Base-by-base conservation (phyloP, 2,113 vertebrate species). In the Paralichthys olivaceus region DNA sequence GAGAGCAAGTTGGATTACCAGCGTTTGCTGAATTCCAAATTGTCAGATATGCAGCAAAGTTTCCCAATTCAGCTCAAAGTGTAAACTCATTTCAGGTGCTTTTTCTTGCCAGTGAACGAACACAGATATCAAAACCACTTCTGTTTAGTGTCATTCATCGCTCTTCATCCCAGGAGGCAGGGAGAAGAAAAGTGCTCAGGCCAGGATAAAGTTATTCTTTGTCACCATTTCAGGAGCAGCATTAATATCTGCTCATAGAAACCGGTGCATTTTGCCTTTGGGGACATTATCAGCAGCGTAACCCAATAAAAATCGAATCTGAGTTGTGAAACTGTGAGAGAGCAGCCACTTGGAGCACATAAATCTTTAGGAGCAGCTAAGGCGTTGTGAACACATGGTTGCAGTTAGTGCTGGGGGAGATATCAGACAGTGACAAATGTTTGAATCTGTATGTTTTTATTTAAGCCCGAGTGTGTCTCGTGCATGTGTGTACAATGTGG, bases 41-140 rank as follows among this genome's bases (percentile, higher is more conserved):
- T 45, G 53, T 69, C 61, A 83, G 76, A 84, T 45, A 5, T 37
- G 13, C n/a, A 15, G 67, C 14, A 63, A 67, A 47, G 55, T 63
- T 64, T 87, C 75, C 61, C 73, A 78, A 37, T 65, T 71, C 70
- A 45, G 14, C 26, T 81, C 75, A 75, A 43, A 66, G 55, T 85
- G 79, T 43, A 81, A 70, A 84, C 29, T 59, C 5, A 78, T 66
- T 69, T 84, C 75, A 87, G 77, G 87, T 84, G 79, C 63, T 74
- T 74, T 47, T 80, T 28, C 37, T 60, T 58, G 23, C 63, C 69
- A 77, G 45, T 73, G 59, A 78, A 70, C 60, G 59, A 81, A 69
- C 45, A 26, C 17, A 25, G 62, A 86, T 63, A 77, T 86, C 55
- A 66, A 43, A 80, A 62, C 20, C 57, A 66, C 72, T 71, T 84